phyloP scores from a whole-genome alignment of 2,797 vertebrate genomes.

The Xenops minutus region DNA sequence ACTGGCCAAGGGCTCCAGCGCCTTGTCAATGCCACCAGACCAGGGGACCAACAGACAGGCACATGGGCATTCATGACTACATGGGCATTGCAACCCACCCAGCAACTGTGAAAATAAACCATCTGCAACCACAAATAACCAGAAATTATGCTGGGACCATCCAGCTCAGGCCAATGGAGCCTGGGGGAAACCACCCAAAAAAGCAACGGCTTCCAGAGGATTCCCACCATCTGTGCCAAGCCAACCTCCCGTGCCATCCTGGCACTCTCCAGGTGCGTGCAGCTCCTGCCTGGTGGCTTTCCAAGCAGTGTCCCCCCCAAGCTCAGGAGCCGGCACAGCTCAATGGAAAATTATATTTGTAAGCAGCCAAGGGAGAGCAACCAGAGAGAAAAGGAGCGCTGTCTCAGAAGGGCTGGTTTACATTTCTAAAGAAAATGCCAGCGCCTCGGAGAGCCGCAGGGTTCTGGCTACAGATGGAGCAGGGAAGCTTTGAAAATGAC shows the following conservation, averaged over 20 bases:
- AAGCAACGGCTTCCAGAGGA: neutral
- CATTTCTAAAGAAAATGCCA: slow-evolving; percentile 53
- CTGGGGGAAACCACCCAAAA: neutral
- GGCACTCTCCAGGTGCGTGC: neutral
- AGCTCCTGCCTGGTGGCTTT: neutral
- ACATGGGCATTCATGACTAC: accelerated
- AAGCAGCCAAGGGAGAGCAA: neutral
- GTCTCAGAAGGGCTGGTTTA: slow-evolving; percentile 5
- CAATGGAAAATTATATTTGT: neutral
- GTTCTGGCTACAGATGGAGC: neutral
- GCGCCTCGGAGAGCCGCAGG: neutral
- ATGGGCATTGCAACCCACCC: neutral
- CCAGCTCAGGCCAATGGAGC: accelerated
- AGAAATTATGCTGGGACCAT: accelerated
- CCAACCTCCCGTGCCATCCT: neutral
- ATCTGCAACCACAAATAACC: neutral
- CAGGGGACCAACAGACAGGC: accelerated
- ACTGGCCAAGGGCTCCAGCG: neutral
- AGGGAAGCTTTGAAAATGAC: neutral
- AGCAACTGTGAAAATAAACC: neutral
- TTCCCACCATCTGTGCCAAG: neutral
- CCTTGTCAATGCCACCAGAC: neutral
- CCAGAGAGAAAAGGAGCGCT: neutral
- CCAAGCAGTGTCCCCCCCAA: neutral
- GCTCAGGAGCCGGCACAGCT: neutral